These are phyloP conservation scores for Oxyteleia sp. DNA, from an alignment of 2,888 invertebrate genomes.

Conservation along the genomic window DNA sequence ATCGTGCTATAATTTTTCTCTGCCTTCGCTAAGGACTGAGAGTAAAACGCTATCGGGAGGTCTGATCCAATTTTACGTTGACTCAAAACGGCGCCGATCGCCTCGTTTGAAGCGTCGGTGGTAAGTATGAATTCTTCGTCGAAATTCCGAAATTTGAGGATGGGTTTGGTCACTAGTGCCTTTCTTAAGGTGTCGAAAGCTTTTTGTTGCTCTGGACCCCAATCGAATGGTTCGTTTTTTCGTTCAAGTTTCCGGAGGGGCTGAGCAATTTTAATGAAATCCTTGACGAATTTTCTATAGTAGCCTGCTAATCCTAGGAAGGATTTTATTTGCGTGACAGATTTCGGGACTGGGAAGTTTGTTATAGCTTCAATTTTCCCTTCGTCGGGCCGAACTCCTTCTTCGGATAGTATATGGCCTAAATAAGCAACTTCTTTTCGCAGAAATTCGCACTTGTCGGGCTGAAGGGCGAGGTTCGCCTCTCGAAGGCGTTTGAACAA, in stretches of 20 bases:
- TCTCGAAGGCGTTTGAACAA: constrained; percentile 67
- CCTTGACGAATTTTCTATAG: constrained; percentile 22
- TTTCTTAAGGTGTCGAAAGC: neutral
- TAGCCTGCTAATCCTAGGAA: constrained; percentile 26
- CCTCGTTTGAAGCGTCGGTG: constrained; percentile 62
- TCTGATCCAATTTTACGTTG: constrained; percentile 57
- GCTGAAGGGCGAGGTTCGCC: constrained; percentile 68
- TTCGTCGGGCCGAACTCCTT: constrained; percentile 74
- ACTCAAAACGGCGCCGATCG: constrained; percentile 61
- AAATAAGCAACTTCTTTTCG: constrained; percentile 77
- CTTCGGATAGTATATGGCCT: constrained; percentile 77
- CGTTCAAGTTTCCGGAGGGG: constrained; percentile 17
- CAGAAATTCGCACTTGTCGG: constrained; percentile 78
- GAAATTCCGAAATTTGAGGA: constrained; percentile 66
- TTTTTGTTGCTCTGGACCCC: neutral
- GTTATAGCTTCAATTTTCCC: neutral
- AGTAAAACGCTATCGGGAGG: constrained; percentile 59
- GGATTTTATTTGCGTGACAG: constrained; percentile 13
- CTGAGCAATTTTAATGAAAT: constrained; percentile 24
- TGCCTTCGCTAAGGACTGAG: constrained; percentile 38
- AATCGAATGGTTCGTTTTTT: neutral
- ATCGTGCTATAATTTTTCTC: constrained; percentile 66
- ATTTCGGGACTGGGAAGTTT: constrained; percentile 12
- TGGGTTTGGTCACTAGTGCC: neutral
- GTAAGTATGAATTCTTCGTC: constrained; percentile 56